Evolutionary conservation across 2,797 vertebrate species (phyloP), one percentile per base, ranked within the genome.

Genomic region (Amblyopsis hoosieri): DNA sequence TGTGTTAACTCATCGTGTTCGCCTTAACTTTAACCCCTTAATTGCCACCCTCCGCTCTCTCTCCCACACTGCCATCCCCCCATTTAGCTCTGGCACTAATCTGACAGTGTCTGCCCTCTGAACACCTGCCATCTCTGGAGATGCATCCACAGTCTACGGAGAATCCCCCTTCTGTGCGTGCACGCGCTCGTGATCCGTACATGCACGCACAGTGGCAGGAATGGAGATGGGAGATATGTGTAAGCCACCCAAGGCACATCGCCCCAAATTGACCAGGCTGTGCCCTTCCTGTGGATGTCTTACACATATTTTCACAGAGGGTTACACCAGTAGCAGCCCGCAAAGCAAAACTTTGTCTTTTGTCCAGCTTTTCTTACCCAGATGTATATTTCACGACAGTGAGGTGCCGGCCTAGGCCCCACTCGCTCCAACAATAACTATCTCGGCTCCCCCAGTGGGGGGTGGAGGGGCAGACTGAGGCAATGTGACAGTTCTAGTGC

Each of bases 401-500:
- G 86, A 87, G 60, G 67, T 85, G 88, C 55, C 66, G 83, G 72
- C 80, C 84, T 59, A 81, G 85, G 85, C 82, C 88, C 85, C 86
- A 8, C 71, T 75, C 70, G 69, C 78, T 83, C 76, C 82, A 90
- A 93, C 92, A 93, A 93, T 92, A 87, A 88, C 74, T 72, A 79
- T 70, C 76, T 75, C 72, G 59, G 82, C 91, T 89, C 89, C 90
- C 92, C 89, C 84, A 89, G 79, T 79, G 89, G 82, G 91, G 78
- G 74, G 69, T 87, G 85, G 83, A 89, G 86, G 81, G 81, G 81
- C 82, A 89, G 91, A 93, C 91, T 91, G 91, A 93, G 80, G 87
- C 87, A 81, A 92, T 91, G 90, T 93, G 93, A 93, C 93, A 93
- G 91, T 91, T 92, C 85, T 92, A 84, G 90, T 90, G 86, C 86